Conservation (phyloP, 2,797 vertebrate genomes). For the Micrastur ruficollis region DNA sequence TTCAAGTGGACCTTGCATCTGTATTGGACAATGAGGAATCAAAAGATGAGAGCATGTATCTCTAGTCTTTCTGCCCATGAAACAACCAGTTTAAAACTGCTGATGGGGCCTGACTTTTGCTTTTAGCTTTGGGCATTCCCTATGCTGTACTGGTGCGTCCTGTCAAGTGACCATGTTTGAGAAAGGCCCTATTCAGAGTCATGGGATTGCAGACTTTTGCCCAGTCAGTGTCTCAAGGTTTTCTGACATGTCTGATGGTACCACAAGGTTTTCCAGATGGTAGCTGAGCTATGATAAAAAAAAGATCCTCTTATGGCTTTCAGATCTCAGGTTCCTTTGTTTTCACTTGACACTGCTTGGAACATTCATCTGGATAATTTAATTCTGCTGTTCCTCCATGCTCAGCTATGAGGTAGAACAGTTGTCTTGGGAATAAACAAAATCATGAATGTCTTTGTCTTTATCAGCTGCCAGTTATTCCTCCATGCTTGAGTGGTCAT, state of each 20-base stretch:
- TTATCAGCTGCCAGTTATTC: background rate
- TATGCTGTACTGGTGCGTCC: background rate
- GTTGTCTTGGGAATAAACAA: background rate
- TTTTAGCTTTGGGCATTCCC: background rate
- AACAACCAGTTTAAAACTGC: background rate
- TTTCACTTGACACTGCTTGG: background rate
- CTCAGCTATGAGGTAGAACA: fast-evolving
- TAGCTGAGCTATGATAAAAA: background rate
- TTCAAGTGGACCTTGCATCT: background rate
- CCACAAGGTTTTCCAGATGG: background rate
- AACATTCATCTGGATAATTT: background rate
- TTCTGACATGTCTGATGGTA: background rate
- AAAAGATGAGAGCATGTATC: background rate
- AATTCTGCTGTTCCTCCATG: background rate
- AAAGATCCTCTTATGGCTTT: background rate
- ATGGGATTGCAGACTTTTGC: background rate
- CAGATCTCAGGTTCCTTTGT: background rate
- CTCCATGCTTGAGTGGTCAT: background rate
- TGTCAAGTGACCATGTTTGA: constrained; percentile 18
- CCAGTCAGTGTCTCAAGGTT: background rate
- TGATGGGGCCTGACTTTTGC: background rate
- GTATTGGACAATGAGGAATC: background rate
- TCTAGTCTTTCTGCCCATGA: background rate
- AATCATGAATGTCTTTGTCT: background rate
- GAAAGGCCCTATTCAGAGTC: constrained; percentile 26